Conservation (phyloP, 2,888 invertebrate genomes). For the Glomeris marginata region DNA sequence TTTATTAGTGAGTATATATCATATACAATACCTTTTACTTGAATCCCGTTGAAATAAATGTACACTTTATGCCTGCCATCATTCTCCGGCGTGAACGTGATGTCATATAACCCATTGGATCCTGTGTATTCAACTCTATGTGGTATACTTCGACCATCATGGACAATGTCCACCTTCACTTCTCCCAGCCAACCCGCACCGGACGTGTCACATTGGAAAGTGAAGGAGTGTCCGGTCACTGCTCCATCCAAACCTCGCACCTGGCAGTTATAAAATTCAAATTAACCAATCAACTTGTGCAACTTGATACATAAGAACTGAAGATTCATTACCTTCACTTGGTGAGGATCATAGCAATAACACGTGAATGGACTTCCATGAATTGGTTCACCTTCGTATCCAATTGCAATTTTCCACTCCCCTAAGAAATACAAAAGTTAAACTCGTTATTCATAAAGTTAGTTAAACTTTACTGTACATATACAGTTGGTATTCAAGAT, state of each 20-base stretch:
- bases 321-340: constrained; percentile 46
- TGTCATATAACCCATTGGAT: constrained; percentile 33
- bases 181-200: constrained; percentile 68
- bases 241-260: constrained; percentile 34
- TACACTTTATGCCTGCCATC: constrained; percentile 57
- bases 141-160: constrained; percentile 69
- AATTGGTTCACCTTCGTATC: constrained; percentile 90
- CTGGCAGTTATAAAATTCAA: constrained; percentile 4
- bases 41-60: constrained; percentile 85
- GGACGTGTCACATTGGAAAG: constrained; percentile 59
- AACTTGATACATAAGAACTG: too few species aligned
- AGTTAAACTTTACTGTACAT: neutral
- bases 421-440: constrained; percentile 25
- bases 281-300: neutral
- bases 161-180: constrained; percentile 74
- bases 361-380: constrained; percentile 93
- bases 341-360: constrained; percentile 85
- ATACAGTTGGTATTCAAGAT: neutral
- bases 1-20: neutral
- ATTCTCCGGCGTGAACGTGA: constrained; percentile 40
- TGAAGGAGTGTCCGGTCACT: constrained; percentile 68
- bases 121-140: constrained; percentile 67
- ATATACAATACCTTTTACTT: constrained; percentile 45
- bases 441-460: neutral
- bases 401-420: constrained; percentile 91